Base-by-base conservation (phyloP, 2,888 invertebrate genomes). In the Drosophila buzzatii region DNA sequence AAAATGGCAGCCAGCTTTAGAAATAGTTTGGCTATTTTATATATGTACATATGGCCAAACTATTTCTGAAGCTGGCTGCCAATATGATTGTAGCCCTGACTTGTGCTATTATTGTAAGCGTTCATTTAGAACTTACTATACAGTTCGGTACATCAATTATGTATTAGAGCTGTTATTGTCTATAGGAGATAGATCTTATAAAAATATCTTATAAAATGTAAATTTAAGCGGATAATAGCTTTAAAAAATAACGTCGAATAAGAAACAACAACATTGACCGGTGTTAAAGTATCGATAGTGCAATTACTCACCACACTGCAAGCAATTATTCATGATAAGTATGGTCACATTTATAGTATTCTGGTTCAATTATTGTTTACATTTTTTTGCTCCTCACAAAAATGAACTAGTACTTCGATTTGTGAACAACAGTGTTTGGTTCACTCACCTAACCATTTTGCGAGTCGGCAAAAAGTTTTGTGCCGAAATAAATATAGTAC, bases 401-500 rank as follows among this genome's bases (percentile, higher is more conserved):
- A 70, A 59, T 20, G 49, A 53, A 51, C 44, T 7, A 73, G 31
- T 66, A 18, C 60, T 18, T 52, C 52, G 37, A 53, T 61, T 42
- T 14, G 61, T 63, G 73, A 73, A 23, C 73, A 39, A 31, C 18
- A 58, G 31, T 58, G 57, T 67, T 62, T 62, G 51, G 73, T 67
- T 73, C 73, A 73, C 72, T 53, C 73, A 58, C 55, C 59, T 53
- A 55, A 62, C 61, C 74, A 61, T 76, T 76, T 57, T 76, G 57
- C 77, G 77, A 76, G 82, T 88, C 88, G 84, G 88, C 88, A 88
- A 75, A 88, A 87, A 82, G 67, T 76, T 81, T 86, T 81, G 79
- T 79, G 86, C 89, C 83, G 89, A 83, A 84, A 79, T 76, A 77
- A 86, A 80, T 64, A 76, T 73, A 76, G 79, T 79, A 81, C 81